Evolutionary conservation across 1,140 invertebrate species (phyloP), one percentile per base, ranked within the genome.

Genomic region (Thaumatotibia leucotreta): DNA sequence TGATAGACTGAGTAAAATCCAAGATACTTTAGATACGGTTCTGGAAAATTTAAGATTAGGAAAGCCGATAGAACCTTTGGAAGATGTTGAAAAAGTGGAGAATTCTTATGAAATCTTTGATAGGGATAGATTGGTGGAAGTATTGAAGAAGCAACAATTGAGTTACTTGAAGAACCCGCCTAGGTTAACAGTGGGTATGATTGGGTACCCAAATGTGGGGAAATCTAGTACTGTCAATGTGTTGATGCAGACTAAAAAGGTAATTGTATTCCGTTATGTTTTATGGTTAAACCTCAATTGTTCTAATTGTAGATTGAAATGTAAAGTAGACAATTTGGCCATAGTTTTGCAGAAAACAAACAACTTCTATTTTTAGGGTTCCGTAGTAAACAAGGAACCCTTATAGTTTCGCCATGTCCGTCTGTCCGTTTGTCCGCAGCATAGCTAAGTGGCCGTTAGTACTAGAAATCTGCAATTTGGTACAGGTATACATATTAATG

Each of bases 161-260:
- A 92, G 93, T 88, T 95, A 76, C 86, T 73, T 67, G 92, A 95
- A 93, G 69, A 92, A 93, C 70, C 93, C 89, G 1, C 83, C 92
- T 49, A 80, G 95, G 10, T 93, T 95, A 0, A 97, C 97, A 32
- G 94, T 99, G 70, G 98, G 98, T 45, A 93, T 99, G 87, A 97
- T 99, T 73, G 99, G 99, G 0, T 99, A 99, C 92, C 99, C 99
- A 0, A 99, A 99, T 93, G 99, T 99, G 32, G 99, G 99, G 11
- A 99, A 99, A 92, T 99, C 98, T 92, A 99, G 98, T 52, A 99
- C 98, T 2, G 99, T 99, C 33, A 99, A 99, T 93, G 93, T 97
- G 3, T 88, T 99, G 45, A 92, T 99, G 82, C 93, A 94, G 65
- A 92, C 93, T 10, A 99, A 99, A 86, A 99, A 98, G 92, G 97